Percentiles rank a stretch among this genome's conserved stretches.
Conservation (phyloP, 2,888 invertebrate species). For the Stratiomys singularior region DNA sequence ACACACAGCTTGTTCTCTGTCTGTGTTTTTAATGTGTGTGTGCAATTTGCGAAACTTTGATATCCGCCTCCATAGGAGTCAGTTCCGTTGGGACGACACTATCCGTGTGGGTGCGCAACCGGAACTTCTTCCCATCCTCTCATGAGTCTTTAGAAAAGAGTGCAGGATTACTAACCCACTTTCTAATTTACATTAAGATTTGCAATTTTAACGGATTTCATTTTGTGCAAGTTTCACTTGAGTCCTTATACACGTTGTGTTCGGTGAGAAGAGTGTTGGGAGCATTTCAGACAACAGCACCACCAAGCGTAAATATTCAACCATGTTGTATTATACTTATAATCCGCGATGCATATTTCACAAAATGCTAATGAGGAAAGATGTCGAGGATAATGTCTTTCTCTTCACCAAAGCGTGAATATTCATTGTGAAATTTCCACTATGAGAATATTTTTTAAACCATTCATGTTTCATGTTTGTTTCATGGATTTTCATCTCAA, state of each 20-base stretch:
- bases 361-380: background rate
- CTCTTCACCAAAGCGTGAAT: background rate
- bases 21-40: too few relatives aligned
- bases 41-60: too few relatives aligned
- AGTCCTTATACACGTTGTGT: too few relatives aligned
- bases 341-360: conserved; percentile 1
- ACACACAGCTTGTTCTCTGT: too few relatives aligned
- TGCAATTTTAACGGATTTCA: background rate
- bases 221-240: background rate
- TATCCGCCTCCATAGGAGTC: too few relatives aligned
- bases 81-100: too few relatives aligned
- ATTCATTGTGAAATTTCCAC: background rate
- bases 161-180: background rate
- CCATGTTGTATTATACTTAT: background rate
- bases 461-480: background rate
- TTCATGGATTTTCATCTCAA: background rate
- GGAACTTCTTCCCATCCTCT: too few relatives aligned
- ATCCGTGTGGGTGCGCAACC: too few relatives aligned
- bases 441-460: background rate
- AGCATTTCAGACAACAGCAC: background rate
- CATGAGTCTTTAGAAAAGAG: too few relatives aligned
- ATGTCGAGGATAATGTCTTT: background rate
- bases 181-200: background rate
- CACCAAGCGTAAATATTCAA: too few relatives aligned
- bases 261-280: background rate